phyloP scores from a whole-genome alignment of 2,888 invertebrate species.

The Leucophora obtusa region DNA sequence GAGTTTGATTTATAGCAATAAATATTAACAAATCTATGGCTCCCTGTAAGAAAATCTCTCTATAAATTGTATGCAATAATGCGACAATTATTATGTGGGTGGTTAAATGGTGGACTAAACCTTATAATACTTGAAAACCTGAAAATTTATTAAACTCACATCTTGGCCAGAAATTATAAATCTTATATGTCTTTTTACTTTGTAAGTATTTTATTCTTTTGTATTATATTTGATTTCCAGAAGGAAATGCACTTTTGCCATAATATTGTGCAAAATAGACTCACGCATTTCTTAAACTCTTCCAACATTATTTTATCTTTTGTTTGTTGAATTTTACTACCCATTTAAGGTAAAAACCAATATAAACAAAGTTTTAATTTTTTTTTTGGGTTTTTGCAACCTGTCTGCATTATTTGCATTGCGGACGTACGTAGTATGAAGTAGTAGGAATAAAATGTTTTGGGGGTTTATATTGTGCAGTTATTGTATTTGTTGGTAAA shows the following conservation, averaged over 20 bases:
- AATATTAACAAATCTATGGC: constrained; percentile 27
- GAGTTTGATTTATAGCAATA: constrained; percentile 54
- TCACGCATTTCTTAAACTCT: constrained; percentile 61
- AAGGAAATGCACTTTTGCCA: constrained; percentile 49
- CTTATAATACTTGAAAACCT: constrained; percentile 41
- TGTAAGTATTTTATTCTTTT: constrained; percentile 46
- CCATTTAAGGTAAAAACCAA: constrained; percentile 62
- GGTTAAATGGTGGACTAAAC: constrained; percentile 60
- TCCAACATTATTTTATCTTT: constrained; percentile 47
- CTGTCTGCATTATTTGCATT: constrained; percentile 48
- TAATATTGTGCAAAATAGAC: constrained; percentile 64
- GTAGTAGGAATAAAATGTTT: not conserved
- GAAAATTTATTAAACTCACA: constrained; percentile 60
- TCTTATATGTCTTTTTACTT: not conserved
- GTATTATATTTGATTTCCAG: constrained; percentile 34
- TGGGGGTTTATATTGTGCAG: constrained; percentile 28
- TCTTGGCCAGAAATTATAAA: constrained; percentile 31
- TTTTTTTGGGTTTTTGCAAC: constrained; percentile 8
- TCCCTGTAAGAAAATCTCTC: constrained; percentile 12
- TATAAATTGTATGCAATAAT: not conserved
- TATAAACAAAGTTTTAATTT: constrained; percentile 28
- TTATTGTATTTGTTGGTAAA: constrained; percentile 51
- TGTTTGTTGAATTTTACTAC: constrained; percentile 37
- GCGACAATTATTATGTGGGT: constrained; percentile 64
- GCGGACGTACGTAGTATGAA: not conserved